phyloP scores from a whole-genome alignment of 2,888 invertebrate genomes.

The Cynaeus angustus region DNA sequence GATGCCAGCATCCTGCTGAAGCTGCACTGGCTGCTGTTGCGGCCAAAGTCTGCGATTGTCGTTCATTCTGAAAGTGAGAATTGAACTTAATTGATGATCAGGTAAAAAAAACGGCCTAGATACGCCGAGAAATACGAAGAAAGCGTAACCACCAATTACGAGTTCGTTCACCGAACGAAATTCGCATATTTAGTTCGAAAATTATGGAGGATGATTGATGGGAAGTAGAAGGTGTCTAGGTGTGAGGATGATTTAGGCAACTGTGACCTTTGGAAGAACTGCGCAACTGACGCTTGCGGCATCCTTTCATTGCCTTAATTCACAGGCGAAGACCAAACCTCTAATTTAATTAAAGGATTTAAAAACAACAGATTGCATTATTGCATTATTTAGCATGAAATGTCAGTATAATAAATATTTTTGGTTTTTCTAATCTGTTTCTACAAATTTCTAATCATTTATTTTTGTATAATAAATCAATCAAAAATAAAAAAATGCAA shows the following conservation, averaged over 20 bases:
- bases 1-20: conserved; percentile 69
- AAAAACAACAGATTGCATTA: too few relatives aligned
- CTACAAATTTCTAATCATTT: too few relatives aligned
- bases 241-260: conserved; percentile 18
- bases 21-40: conserved; percentile 54
- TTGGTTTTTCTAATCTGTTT: too few relatives aligned
- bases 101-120: conserved; percentile 35
- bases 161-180: conserved; percentile 34
- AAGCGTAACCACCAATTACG: conserved; percentile 46
- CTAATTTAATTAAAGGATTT: too few relatives aligned
- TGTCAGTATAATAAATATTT: too few relatives aligned
- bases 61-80: conserved; percentile 48
- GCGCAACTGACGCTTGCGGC: conserved; percentile 28
- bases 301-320: conserved; percentile 28
- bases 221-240: neutral
- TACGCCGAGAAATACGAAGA: conserved; percentile 39
- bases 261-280: conserved; percentile 28
- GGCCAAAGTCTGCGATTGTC: conserved; percentile 50
- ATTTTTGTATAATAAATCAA: too few relatives aligned
- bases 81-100: conserved; percentile 28
- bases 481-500: too few relatives aligned
- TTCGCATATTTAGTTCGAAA: neutral
- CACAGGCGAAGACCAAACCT: neutral
- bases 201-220: conserved; percentile 12
- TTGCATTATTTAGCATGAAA: too few relatives aligned